Percentiles rank a stretch among this genome's conserved stretches.
These are phyloP conservation scores for Netelia melanura DNA, from an alignment of 2,888 invertebrate genomes.

Conservation along the genomic window DNA sequence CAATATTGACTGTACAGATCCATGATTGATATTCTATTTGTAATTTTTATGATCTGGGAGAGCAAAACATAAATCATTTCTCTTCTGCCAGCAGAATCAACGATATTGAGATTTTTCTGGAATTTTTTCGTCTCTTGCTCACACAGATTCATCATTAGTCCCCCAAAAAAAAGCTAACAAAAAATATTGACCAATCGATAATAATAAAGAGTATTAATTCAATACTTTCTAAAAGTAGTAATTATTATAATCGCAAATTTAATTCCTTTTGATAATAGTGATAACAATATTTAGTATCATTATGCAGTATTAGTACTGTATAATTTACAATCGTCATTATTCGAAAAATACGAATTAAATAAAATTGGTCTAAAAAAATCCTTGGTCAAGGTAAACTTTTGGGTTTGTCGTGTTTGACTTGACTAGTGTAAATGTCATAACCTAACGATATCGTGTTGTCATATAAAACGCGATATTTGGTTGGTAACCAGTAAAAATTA, in stretches of 20 bases:
- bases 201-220: no score
- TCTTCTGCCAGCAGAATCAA: constrained; percentile 59
- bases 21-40: constrained; percentile 2
- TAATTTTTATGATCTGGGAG: neutral
- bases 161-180: no score
- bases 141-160: no score
- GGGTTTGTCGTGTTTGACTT: constrained; percentile 88
- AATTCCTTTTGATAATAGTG: no score
- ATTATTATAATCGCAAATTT: no score
- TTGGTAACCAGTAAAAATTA: constrained; percentile 95
- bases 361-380: constrained; percentile 36
- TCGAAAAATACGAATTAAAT: neutral
- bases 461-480: constrained; percentile 93
- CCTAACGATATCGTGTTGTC: constrained; percentile 94
- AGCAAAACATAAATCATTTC: neutral
- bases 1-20: constrained; percentile 36
- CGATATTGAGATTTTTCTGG: neutral
- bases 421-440: constrained; percentile 94
- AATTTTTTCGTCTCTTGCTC: neutral
- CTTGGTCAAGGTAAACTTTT: constrained; percentile 55
- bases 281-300: constrained; percentile 51
- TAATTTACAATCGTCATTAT: neutral
- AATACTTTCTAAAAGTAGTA: no score
- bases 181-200: no score
- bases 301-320: neutral